phyloP scores from a whole-genome alignment of 2,888 invertebrate species.

The Cetonia aurata region DNA sequence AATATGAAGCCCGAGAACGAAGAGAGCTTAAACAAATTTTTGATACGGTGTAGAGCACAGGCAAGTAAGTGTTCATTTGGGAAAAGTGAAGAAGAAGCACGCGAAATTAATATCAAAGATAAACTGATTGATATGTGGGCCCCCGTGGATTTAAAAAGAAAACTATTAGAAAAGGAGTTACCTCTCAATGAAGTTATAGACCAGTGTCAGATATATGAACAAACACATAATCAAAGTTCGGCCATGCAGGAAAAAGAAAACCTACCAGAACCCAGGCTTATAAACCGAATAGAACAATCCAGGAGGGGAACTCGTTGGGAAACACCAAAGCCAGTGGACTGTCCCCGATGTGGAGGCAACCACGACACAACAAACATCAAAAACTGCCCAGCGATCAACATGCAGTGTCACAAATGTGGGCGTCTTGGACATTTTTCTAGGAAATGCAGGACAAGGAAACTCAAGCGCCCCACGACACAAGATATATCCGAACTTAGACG shows the following conservation, averaged over 20 bases:
- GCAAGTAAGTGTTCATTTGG: conserved; percentile 56
- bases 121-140: conserved; percentile 54
- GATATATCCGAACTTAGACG: too few relatives aligned
- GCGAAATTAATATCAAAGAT: conserved; percentile 53
- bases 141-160: conserved; percentile 51
- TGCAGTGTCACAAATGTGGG: too few relatives aligned
- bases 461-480: too few relatives aligned
- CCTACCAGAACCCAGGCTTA: background rate
- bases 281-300: conserved; percentile 1
- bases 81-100: conserved; percentile 49
- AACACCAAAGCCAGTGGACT: background rate
- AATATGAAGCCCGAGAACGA: conserved; percentile 53
- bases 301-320: conserved; percentile 9
- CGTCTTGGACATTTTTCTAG: too few relatives aligned
- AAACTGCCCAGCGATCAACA: too few relatives aligned
- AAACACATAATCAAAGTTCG: conserved; percentile 19
- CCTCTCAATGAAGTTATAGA: conserved; percentile 53
- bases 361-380: too few relatives aligned
- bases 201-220: conserved; percentile 49
- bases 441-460: too few relatives aligned
- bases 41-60: conserved; percentile 56
- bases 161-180: conserved; percentile 51
- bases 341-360: conserved; percentile 1
- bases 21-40: conserved; percentile 56
- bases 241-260: conserved; percentile 4